These are phyloP conservation scores for Orthonychiurus folsomi DNA, from an alignment of 2,888 invertebrate species.

Conservation along the genomic window DNA sequence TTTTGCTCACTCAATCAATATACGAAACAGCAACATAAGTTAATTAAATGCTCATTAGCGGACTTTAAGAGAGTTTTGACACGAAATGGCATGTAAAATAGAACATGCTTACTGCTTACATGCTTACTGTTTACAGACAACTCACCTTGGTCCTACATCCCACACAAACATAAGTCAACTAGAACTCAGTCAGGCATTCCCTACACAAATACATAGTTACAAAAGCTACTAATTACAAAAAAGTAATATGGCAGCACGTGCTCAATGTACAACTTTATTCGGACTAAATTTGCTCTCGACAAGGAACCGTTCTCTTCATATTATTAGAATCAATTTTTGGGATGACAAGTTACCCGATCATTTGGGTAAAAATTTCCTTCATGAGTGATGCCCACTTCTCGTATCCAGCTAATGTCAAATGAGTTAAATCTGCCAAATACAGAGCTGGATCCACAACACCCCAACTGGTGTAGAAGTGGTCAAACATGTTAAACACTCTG, in stretches of 20 bases:
- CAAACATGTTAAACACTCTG: conserved; percentile 31
- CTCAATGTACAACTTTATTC: no score
- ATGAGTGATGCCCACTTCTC: conserved; percentile 30
- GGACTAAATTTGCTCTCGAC: no score
- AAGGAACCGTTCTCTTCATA: no score
- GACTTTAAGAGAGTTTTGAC: no score
- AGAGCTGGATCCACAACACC: conserved; percentile 17
- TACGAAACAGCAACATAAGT: no score
- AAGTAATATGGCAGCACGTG: neutral
- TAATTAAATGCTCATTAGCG: no score
- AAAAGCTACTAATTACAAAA: neutral
- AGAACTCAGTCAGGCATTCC: no score
- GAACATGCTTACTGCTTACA: no score
- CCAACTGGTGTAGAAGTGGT: conserved; percentile 26
- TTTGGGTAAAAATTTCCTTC: conserved; percentile 26
- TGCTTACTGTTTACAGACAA: no score
- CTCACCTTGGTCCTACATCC: no score
- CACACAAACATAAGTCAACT: neutral
- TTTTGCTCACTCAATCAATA: no score
- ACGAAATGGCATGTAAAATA: no score
- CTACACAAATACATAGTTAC: neutral
- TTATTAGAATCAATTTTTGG: neutral
- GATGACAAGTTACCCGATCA: conserved; percentile 15
- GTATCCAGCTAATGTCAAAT: conserved; percentile 27
- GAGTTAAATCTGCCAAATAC: conserved; percentile 25